Base-by-base conservation (phyloP, 2,113 vertebrate species). In the Nannobrachium achirus region DNA sequence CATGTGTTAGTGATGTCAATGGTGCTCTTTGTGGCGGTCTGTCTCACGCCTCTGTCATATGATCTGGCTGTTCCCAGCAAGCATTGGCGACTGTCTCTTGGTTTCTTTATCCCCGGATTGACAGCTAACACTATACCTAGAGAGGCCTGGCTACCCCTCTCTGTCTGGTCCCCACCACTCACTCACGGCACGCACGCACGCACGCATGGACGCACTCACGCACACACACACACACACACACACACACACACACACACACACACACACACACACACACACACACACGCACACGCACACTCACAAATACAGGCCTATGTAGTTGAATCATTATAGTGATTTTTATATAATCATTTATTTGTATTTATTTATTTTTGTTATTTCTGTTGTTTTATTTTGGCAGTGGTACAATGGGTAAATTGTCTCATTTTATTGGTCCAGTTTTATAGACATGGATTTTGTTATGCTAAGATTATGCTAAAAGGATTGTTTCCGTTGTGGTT, bases 21-120 rank as follows among this genome's bases (percentile, higher is more conserved):
- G 71, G 58, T 63, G 50, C 57, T 64, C 70, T 78, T 87, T 83
- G 83, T 83, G 50, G 44, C 19, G 16, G 61, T 65, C 40, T 71
- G 59, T 69, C 66, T 66, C 71, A 78, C 73, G 60, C 33, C 46
- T 76, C 61, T 83, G 86, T 82, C 78, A 90, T 75, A 66, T 70
- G 86, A 87, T 87, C 76, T 79, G 59, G 53, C 64, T 63, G 78
- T 82, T 83, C 78, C 75, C 76, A 85, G 81, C 82, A 84, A 85
- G 63, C 58, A 70, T 48, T 63, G 61, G 71, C 66, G 66, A 70
- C 58, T 52, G 74, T 80, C 78, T 76, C 67, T 75, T 52, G 77
- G 79, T 75, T 77, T 80, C 78, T 86, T 86, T 86, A 74, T 81
- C 46, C 71, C 65, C 57, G 57, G 78, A 72, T 62, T 80, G 84